phyloP scores from a whole-genome alignment of 2,797 vertebrate genomes.

The Potorous gilbertii region DNA sequence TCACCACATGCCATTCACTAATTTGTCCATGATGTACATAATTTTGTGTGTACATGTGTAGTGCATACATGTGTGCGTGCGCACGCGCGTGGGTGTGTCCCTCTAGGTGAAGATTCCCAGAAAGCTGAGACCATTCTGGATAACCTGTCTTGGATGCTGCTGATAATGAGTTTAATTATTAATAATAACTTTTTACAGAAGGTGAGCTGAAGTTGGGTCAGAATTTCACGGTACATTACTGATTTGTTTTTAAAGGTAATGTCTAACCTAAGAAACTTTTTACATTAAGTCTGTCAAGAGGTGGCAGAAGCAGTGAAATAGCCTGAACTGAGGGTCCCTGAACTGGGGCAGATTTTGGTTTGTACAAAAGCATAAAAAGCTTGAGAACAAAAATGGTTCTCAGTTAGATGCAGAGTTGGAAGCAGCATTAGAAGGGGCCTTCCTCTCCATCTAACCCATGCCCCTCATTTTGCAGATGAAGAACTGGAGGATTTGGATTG shows the following conservation, averaged over 20 bases:
- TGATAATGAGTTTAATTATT: not conserved
- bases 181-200: not conserved
- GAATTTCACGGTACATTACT: not conserved
- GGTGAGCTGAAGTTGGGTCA: not conserved
- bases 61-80: too few species aligned
- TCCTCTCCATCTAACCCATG: too few species aligned
- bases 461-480: not conserved
- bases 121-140: not conserved
- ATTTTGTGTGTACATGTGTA: not conserved
- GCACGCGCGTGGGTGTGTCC: fast-evolving
- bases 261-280: not conserved
- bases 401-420: not conserved
- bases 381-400: not conserved
- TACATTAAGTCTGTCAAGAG: not conserved
- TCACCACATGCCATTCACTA: not conserved
- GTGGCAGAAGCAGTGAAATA: not conserved
- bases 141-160: not conserved
- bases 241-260: not conserved
- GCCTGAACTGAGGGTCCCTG: not conserved
- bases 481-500: not conserved
- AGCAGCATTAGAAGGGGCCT: too few species aligned
- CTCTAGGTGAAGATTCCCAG: not conserved
- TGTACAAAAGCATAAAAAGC: not conserved
- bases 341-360: not conserved
- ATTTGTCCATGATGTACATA: not conserved